Conservation (phyloP, 1,140 invertebrate genomes). For the Achroia grisella region DNA sequence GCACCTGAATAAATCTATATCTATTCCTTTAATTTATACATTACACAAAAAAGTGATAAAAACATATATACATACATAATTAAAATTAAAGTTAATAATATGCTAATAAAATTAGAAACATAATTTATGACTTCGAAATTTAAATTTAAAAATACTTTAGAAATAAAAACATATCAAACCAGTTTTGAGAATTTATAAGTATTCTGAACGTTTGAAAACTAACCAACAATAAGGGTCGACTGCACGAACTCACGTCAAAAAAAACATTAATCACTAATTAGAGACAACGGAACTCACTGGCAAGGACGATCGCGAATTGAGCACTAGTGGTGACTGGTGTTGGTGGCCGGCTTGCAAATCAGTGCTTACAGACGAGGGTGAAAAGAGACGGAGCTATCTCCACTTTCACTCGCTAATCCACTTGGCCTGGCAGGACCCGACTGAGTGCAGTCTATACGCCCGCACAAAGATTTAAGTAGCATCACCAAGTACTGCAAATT, state of each 20-base stretch:
- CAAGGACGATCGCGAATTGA: constrained; percentile 33
- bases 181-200: no score
- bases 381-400: constrained; percentile 46
- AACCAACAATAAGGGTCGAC: background rate
- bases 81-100: no score
- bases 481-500: constrained; percentile 35
- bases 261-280: background rate
- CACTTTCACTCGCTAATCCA: constrained; percentile 58
- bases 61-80: no score
- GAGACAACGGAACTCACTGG: constrained; percentile 17
- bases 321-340: constrained; percentile 24
- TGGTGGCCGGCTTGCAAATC: constrained; percentile 24
- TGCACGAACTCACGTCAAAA: background rate
- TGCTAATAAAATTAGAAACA: background rate
- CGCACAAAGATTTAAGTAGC: constrained; percentile 45
- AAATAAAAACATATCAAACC: no score
- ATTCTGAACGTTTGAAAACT: no score
- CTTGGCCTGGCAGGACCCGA: constrained; percentile 44
- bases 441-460: constrained; percentile 30
- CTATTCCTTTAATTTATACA: no score
- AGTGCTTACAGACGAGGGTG: constrained; percentile 5
- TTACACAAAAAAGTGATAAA: no score
- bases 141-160: background rate
- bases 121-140: constrained; percentile 3
- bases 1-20: no score